These are phyloP conservation scores for Alexandromys fortis DNA, from an alignment of 2,113 vertebrate species.

Conservation along the genomic window DNA sequence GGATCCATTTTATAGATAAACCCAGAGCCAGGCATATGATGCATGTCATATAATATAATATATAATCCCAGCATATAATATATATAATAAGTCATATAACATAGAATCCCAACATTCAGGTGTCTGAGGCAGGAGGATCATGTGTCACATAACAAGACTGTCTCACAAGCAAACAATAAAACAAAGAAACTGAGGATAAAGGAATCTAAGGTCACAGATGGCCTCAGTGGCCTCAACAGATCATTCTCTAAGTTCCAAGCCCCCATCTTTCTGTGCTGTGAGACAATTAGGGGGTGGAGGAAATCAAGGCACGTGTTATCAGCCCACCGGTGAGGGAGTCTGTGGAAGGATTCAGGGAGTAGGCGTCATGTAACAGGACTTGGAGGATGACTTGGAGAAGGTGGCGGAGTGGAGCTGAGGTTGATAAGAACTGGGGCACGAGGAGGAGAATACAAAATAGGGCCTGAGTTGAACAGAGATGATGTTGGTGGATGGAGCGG, in stretches of 20 bases:
- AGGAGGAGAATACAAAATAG: not conserved
- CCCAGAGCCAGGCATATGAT: not conserved
- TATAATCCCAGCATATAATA: not conserved
- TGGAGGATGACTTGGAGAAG: not conserved
- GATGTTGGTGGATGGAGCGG: not conserved
- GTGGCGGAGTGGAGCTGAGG: not conserved
- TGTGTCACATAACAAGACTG: not conserved
- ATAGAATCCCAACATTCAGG: not conserved
- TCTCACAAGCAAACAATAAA: not conserved
- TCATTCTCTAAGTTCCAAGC: not conserved
- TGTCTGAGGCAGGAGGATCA: not conserved
- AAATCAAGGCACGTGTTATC: not conserved
- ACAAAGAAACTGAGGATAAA: not conserved
- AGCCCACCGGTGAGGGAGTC: not conserved
- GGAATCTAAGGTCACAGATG: not conserved
- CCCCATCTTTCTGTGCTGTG: not conserved
- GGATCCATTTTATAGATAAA: not conserved
- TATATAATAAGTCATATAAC: too few relatives aligned
- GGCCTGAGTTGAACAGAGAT: not conserved
- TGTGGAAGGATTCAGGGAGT: not conserved
- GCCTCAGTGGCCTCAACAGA: not conserved
- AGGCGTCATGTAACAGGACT: not conserved
- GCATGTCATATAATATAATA: too few relatives aligned
- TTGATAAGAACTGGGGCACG: not conserved
- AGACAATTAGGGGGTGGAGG: not conserved